Base-by-base conservation (phyloP, 2,888 invertebrate genomes). In the Corythucha ciliata region DNA sequence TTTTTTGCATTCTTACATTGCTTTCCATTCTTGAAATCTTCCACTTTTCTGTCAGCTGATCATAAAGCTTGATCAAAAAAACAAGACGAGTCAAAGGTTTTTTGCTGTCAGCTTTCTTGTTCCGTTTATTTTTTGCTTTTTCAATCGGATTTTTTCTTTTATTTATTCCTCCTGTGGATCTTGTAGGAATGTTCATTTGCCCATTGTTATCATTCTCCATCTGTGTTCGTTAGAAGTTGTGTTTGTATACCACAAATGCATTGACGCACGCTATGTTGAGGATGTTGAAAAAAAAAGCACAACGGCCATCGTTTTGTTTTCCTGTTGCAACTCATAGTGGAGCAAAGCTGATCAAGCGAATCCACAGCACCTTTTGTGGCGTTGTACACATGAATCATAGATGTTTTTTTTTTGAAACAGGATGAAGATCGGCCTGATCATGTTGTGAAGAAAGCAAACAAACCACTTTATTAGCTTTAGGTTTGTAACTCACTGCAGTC, bases 381-480 rank as follows among this genome's bases (percentile, higher is more conserved):
- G 48, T 64, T 62, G 44, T 63, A 63, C 41, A 59, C 53, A 12
- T 58, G 42, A 20, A 60, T 61, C 12, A 62, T 52, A 8, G 54
- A 44, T n/a, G 61, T 59, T 51, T 64, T 63, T 21, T 44, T 48
- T 12, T 59, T 58, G n/a, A n/a, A n/a, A 56, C 52, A 37, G 44
- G 33, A 56, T 63, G 47, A 22, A 62, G 54, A 41, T 37, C 12
- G 1, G 27, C 32, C 37, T 51, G 42, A 37, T 59, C 56, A 42
- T 62, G 61, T 58, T 63, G 57, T 7, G 60, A 60, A 40, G 59
- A 63, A 21, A 63, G 26, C 25, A 63, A 51, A 40, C 59, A 53
- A 10, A 63, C 61, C 40, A 53, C 16, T 54, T 57, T 61, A 2
- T 42, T 41, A 39, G 50, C 56, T 53, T 59, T 59, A 3, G 61